Evolutionary conservation across 2,797 vertebrate species (phyloP), one percentile per base, ranked within the genome.

Genomic region (Neosilurus mollespiculum): DNA sequence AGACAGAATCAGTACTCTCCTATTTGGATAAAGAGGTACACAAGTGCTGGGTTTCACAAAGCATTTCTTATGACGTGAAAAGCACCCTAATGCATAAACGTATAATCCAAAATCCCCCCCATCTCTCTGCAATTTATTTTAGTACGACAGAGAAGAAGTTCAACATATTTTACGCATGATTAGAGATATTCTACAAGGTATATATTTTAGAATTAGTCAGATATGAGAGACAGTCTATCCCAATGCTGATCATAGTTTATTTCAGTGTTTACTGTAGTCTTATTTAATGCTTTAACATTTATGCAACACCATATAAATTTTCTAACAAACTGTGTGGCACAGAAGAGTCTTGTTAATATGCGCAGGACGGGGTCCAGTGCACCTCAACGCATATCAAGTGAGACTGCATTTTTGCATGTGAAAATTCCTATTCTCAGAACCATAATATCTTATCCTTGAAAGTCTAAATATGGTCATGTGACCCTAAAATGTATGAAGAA

Each of bases 1-100:
- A 99, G 90, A 99, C 98, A 0, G 98, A 99, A 89, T 96, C 95
- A 0, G 96, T 99, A 87, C 92, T 98, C 84, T 97, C 97, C 0
- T 99, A 99, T 91, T 95, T 99, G 90, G 97, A 98, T 88, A 99
- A 97, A 95, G 98, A 99, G 96, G 98, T 99, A 95, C 95, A 88
- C 1, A 16, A 62, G 22, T 78, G 22, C 8, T 37, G 20, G 20
- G 26, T 76, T 76, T 76, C 10, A 54, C 72, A 24, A 51, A 30
- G 43, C 7, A 30, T 26, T 53, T 79, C 9, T 26, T n/a, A 43
- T 37, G 20, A 10, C 15, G 26, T 34, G 56, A 76, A 76, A 37
- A 12, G 4, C 10, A 16, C 9, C 4, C 12, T 20, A 78, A 77
- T 12, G 59, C 12, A 78, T 64, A 24, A 49, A 51, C 54, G 22